Evolutionary conservation across 2,888 invertebrate species (phyloP).

Genomic region (Lymantria monacha): DNA sequence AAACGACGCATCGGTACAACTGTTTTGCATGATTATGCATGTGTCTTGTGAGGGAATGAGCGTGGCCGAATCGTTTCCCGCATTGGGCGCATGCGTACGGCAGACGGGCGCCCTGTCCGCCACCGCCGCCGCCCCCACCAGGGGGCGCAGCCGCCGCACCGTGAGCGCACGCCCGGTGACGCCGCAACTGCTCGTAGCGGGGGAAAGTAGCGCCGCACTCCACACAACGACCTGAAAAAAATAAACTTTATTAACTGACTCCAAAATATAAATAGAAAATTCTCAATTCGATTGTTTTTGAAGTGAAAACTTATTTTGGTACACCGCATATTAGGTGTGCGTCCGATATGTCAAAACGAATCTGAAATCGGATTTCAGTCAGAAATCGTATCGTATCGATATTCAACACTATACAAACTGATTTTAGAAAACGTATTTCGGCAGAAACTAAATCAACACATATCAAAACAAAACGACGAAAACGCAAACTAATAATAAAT

Average conservation of each 20-base stretch:
- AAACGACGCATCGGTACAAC: slow-evolving; percentile 74
- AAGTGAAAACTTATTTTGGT: too few relatives aligned
- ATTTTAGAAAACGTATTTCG: too few relatives aligned
- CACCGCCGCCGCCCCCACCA: slow-evolving; percentile 54
- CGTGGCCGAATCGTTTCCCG: slow-evolving; percentile 70
- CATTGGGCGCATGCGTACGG: slow-evolving; percentile 67
- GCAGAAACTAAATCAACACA: too few relatives aligned
- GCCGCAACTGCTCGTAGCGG: slow-evolving; percentile 70
- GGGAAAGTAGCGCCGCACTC: slow-evolving; percentile 61
- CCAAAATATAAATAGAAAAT: too few relatives aligned
- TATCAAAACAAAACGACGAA: too few relatives aligned
- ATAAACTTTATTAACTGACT: neutral
- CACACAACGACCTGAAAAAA: slow-evolving; percentile 60
- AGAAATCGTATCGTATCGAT: too few relatives aligned
- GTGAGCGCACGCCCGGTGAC: slow-evolving; percentile 58
- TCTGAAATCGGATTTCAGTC: too few relatives aligned
- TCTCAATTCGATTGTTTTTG: too few relatives aligned
- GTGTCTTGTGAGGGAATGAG: slow-evolving; percentile 70
- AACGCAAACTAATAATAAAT: too few relatives aligned
- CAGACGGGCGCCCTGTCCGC: slow-evolving; percentile 40
- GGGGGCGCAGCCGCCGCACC: slow-evolving; percentile 19
- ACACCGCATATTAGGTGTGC: too few relatives aligned
- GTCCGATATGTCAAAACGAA: too few relatives aligned
- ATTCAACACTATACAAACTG: too few relatives aligned
- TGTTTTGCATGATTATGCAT: slow-evolving; percentile 76